Conservation (phyloP, 1,140 invertebrate genomes). For the Drosophila lowei region DNA sequence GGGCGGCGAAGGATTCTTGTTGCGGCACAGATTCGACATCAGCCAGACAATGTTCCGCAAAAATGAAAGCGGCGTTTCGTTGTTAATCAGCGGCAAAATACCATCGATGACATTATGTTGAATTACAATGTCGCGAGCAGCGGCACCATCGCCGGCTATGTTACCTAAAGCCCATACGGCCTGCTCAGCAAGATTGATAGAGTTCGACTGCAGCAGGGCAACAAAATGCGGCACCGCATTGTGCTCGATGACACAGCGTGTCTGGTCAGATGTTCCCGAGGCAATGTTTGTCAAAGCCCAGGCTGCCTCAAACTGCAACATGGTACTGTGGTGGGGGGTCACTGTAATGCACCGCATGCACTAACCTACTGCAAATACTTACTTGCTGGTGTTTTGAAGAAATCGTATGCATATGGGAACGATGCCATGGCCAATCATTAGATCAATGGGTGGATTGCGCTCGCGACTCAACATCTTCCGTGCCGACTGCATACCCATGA, state of each 20-base stretch:
- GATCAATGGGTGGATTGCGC: slow-evolving; percentile 96
- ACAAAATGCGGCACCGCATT: slow-evolving; percentile 95
- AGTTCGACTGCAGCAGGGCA: slow-evolving; percentile 88
- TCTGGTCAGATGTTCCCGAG: slow-evolving; percentile 96
- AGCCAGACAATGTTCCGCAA: slow-evolving; percentile 92
- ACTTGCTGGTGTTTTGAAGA: slow-evolving; percentile 88
- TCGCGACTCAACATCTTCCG: slow-evolving; percentile 96
- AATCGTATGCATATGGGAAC: slow-evolving; percentile 93
- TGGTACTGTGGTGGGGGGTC: slow-evolving; percentile 85
- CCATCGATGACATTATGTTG: slow-evolving; percentile 86
- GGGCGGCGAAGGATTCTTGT: slow-evolving; percentile 94
- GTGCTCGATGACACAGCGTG: slow-evolving; percentile 91
- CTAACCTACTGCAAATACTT: slow-evolving; percentile 60
- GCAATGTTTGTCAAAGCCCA: slow-evolving; percentile 99
- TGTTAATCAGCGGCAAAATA: slow-evolving; percentile 87
- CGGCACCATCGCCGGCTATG: slow-evolving; percentile 95
- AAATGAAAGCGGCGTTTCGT: slow-evolving; percentile 84
- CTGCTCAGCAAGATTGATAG: slow-evolving; percentile 94
- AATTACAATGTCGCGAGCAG: slow-evolving; percentile 90
- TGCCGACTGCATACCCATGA: slow-evolving; percentile 89
- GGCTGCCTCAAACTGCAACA: slow-evolving; percentile 97
- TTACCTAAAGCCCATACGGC: slow-evolving; percentile 99
- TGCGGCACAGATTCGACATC: slow-evolving; percentile 95
- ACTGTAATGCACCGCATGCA: neutral
- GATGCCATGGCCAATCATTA: slow-evolving; percentile 93